Conservation (phyloP, 2,113 vertebrate species). For the Siniperca chuatsi region DNA sequence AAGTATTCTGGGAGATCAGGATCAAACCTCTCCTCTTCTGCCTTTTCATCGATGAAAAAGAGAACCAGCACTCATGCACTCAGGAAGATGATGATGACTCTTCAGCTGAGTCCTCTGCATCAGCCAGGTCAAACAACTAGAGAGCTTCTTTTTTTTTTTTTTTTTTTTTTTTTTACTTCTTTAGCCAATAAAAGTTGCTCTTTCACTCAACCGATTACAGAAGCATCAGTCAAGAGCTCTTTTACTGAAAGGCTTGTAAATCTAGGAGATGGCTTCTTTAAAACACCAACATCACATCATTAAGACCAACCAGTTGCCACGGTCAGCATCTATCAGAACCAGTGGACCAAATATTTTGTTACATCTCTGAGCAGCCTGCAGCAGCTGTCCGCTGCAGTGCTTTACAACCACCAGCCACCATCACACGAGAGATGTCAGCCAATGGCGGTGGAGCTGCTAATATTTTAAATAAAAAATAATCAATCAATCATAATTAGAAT, state of each 20-base stretch:
- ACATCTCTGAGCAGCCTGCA: slow-evolving; percentile 4
- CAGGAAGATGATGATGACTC: slow-evolving; percentile 15
- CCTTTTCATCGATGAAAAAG: slow-evolving; percentile 10
- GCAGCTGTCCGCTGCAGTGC: slow-evolving; percentile 1
- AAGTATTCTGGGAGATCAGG: slow-evolving; percentile 5
- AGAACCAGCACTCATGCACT: slow-evolving; percentile 18
- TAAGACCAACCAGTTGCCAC: neutral
- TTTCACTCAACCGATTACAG: slow-evolving; percentile 16
- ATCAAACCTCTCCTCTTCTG: slow-evolving; percentile 8
- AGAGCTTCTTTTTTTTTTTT: neutral
- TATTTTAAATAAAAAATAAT: too few relatives aligned
- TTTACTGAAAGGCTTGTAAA: slow-evolving; percentile 18
- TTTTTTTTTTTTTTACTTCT: neutral
- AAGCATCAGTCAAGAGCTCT: neutral
- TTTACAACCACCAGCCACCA: slow-evolving; percentile 15
- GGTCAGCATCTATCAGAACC: slow-evolving; percentile 4
- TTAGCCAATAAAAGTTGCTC: slow-evolving; percentile 23
- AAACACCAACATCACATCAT: neutral
- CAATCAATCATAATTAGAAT: neutral
- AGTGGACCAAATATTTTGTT: slow-evolving; percentile 7
- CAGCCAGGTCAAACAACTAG: slow-evolving; percentile 9
- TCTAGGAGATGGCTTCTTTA: slow-evolving; percentile 21
- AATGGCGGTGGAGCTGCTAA: neutral
- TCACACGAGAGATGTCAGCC: neutral
- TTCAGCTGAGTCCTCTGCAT: slow-evolving; percentile 23